Evolutionary conservation across 2,797 vertebrate genomes (phyloP).

Genomic region (Sandelia bainsii): DNA sequence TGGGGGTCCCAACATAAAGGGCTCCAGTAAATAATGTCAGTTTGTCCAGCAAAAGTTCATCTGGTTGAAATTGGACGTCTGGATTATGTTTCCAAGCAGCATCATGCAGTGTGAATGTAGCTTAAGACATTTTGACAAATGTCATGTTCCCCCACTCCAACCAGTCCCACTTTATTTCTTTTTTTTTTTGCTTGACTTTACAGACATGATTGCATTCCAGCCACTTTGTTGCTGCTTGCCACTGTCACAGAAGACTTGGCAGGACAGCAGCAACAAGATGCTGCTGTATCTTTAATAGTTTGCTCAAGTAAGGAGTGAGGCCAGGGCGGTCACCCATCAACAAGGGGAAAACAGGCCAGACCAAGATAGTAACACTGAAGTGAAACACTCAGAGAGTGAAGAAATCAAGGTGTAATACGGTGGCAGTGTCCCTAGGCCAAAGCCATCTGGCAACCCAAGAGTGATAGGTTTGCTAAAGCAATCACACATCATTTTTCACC

Average conservation of each 20-base stretch:
- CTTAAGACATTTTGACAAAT: slow-evolving; percentile 36
- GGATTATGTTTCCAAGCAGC: neutral
- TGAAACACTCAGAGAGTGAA: slow-evolving; percentile 66
- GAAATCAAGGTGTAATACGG: slow-evolving; percentile 75
- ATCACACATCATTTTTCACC: slow-evolving; percentile 83
- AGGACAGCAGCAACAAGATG: slow-evolving; percentile 27
- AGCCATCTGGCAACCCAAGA: slow-evolving; percentile 73
- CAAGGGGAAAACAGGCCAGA: slow-evolving; percentile 44
- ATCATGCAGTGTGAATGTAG: neutral
- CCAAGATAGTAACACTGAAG: slow-evolving; percentile 54
- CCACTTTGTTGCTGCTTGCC: slow-evolving; percentile 44
- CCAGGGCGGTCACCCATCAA: slow-evolving; percentile 58
- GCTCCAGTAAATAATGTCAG: neutral
- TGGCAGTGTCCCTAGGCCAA: slow-evolving; percentile 67
- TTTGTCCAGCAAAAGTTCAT: neutral
- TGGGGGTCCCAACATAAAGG: neutral
- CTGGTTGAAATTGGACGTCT: neutral
- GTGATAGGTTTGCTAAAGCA: slow-evolving; percentile 77
- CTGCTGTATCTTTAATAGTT: slow-evolving; percentile 59
- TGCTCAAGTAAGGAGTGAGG: slow-evolving; percentile 47
- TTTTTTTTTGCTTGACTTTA: slow-evolving; percentile 24
- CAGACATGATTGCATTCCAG: slow-evolving; percentile 43
- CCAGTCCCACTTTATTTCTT: slow-evolving; percentile 12
- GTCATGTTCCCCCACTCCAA: slow-evolving; percentile 37
- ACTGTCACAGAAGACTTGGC: slow-evolving; percentile 31